Conservation (phyloP, 1,140 invertebrate species). For the Cyphomyrmex costatus region DNA sequence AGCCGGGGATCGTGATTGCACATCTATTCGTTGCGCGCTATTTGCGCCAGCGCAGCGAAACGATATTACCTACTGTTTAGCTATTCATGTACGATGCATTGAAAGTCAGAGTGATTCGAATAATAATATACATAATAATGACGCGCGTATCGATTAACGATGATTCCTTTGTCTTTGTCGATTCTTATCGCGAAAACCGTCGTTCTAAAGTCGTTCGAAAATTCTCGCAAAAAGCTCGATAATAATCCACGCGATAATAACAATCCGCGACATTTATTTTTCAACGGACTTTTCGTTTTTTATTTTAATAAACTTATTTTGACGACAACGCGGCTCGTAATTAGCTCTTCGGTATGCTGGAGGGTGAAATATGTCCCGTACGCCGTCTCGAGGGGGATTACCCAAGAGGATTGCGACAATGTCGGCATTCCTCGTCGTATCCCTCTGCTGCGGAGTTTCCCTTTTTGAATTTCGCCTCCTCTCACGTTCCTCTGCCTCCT, state of each 20-base stretch:
- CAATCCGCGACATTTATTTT: not conserved
- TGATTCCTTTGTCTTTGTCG: not conserved
- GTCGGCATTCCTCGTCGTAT: slow-evolving; percentile 55
- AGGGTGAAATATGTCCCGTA: slow-evolving; percentile 23
- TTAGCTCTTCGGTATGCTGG: not conserved
- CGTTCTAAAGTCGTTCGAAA: no score
- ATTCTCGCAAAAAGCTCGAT: not conserved
- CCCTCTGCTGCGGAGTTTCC: slow-evolving; percentile 63
- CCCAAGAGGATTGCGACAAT: slow-evolving; percentile 76
- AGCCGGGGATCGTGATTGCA: slow-evolving; percentile 5
- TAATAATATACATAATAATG: slow-evolving; percentile 15
- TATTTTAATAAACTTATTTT: slow-evolving; percentile 6
- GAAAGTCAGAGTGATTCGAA: not conserved
- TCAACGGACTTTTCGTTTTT: not conserved
- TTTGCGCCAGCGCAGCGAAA: not conserved
- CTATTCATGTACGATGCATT: slow-evolving; percentile 2
- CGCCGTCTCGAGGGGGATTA: slow-evolving; percentile 33
- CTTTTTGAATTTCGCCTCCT: slow-evolving; percentile 70
- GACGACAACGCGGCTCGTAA: not conserved
- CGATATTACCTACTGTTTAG: slow-evolving; percentile 2
- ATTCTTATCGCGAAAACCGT: not conserved
- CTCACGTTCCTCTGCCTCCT: slow-evolving; percentile 48
- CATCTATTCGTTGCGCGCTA: slow-evolving; percentile 25
- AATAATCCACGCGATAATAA: no score
- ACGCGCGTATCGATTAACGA: not conserved